A percentile compares a stretch with the other conserved stretches of the same genome.
Conservation (phyloP, 2,797 vertebrate species). For the Lagodon rhomboides region DNA sequence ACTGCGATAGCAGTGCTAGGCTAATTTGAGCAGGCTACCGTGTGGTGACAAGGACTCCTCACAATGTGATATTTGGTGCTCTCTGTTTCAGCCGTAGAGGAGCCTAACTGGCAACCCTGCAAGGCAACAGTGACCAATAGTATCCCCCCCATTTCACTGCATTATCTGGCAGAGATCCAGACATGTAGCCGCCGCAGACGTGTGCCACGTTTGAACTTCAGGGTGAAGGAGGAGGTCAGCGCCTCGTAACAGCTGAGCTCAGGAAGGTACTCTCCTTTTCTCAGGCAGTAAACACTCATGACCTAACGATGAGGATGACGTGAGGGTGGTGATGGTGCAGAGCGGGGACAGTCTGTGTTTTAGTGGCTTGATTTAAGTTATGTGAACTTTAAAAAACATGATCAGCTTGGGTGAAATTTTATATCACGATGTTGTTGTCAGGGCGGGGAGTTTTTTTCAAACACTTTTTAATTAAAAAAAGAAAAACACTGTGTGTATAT, state of each 20-base stretch:
- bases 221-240: constrained; percentile 9
- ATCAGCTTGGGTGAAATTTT: too few species aligned
- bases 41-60: constrained; percentile 46
- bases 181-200: neutral
- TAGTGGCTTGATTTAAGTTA: neutral
- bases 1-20: constrained; percentile 37
- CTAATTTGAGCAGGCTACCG: constrained; percentile 49
- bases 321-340: neutral
- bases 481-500: too few species aligned
- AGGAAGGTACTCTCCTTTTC: neutral
- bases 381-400: too few species aligned
- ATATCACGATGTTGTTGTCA: too few species aligned
- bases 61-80: constrained; percentile 36
- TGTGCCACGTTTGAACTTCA: constrained; percentile 9
- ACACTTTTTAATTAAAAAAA: too few species aligned
- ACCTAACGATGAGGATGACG: neutral
- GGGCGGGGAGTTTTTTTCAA: too few species aligned
- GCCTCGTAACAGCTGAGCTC: constrained; percentile 1
- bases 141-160: constrained; percentile 6
- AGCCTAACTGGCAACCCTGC: constrained; percentile 28
- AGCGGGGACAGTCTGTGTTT: neutral
- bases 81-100: constrained; percentile 36
- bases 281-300: constrained; percentile 1
- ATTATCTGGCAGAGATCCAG: constrained; percentile 25
- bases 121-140: constrained; percentile 30